These are phyloP conservation scores for Sterna hirundo DNA, from an alignment of 2,113 vertebrate species.

Conservation along the genomic window DNA sequence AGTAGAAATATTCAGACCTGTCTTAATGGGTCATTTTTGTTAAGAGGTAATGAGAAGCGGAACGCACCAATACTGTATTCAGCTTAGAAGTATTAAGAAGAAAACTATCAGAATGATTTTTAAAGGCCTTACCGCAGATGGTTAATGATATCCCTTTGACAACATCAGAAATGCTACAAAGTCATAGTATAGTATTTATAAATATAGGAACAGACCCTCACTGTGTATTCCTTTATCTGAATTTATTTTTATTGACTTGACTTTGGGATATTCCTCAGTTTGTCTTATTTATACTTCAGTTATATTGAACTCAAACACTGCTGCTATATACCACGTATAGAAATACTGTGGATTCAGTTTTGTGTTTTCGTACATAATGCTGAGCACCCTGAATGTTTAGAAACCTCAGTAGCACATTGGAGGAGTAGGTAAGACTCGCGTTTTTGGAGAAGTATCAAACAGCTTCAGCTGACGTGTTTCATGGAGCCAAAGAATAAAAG, in stretches of 20 bases:
- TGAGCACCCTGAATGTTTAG: neutral
- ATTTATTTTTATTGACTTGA: neutral
- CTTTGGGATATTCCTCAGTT: neutral
- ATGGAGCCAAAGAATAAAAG: neutral
- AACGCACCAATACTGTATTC: neutral
- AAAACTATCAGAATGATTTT: neutral
- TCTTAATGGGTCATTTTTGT: neutral
- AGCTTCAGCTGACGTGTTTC: neutral
- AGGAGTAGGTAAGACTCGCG: neutral
- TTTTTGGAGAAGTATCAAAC: neutral
- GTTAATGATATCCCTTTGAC: neutral
- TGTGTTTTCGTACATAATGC: neutral
- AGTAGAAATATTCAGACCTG: neutral
- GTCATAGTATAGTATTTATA: neutral
- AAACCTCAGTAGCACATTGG: accelerated
- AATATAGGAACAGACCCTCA: neutral
- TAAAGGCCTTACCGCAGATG: neutral
- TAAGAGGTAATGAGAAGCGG: neutral
- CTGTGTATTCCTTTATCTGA: neutral
- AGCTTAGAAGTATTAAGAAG: neutral
- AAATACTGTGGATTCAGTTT: neutral
- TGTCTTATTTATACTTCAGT: neutral
- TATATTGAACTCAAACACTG: neutral
- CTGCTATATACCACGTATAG: neutral
- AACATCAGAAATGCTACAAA: neutral